phyloP scores from a whole-genome alignment of 2,797 vertebrate species.

The Heliangelus exortis region DNA sequence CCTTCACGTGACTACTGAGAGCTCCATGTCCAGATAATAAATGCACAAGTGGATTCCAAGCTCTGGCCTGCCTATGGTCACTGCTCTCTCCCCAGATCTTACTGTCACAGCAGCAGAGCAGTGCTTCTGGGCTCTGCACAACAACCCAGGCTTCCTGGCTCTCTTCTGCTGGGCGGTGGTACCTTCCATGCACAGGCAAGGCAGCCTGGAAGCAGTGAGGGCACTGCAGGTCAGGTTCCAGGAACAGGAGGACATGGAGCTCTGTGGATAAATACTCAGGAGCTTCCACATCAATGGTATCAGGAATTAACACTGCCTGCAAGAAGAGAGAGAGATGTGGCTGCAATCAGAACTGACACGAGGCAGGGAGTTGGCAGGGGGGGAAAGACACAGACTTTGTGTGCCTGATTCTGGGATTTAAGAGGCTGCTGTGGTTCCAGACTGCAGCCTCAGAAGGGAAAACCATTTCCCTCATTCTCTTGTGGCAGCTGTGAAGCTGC shows the following conservation, averaged over 20 bases:
- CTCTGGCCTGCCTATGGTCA: not conserved
- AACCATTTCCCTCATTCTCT: not conserved
- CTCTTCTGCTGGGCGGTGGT: slow-evolving; percentile 82
- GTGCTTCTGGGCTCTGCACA: slow-evolving; percentile 82
- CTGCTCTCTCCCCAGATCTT: slow-evolving; percentile 30
- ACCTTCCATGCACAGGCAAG: slow-evolving; percentile 89
- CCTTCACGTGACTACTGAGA: not conserved
- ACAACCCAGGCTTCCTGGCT: slow-evolving; percentile 37
- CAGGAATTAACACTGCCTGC: slow-evolving; percentile 83
- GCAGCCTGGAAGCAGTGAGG: slow-evolving; percentile 68
- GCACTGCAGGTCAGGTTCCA: slow-evolving; percentile 60
- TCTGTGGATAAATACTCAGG: slow-evolving; percentile 85
- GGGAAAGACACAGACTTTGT: not conserved
- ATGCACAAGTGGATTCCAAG: not conserved
- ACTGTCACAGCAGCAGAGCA: slow-evolving; percentile 84
- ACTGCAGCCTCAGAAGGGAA: not conserved
- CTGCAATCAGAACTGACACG: fast-evolving
- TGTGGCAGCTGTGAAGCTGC: fast-evolving
- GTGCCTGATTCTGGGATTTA: not conserved
- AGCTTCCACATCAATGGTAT: slow-evolving; percentile 85
- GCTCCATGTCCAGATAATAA: not conserved
- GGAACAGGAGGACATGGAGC: slow-evolving; percentile 80
- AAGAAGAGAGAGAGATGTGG: not conserved
- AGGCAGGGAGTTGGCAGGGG: fast-evolving
- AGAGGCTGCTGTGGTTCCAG: fast-evolving